These are phyloP conservation scores for Coilia nasus DNA, from an alignment of 2,797 vertebrate species.

Conservation along the genomic window DNA sequence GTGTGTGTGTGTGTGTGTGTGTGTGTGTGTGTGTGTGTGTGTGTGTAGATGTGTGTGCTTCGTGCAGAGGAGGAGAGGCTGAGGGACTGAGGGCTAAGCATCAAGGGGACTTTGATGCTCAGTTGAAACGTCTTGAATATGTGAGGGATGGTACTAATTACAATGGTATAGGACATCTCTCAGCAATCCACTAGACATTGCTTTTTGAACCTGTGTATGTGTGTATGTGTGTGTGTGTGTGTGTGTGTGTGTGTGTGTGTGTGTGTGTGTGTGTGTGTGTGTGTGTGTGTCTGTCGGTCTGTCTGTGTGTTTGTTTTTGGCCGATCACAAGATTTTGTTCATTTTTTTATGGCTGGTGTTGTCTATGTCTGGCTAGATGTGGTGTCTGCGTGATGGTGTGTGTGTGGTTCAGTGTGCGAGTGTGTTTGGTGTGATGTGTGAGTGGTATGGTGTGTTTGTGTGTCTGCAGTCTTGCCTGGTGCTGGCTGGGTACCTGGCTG, in stretches of 20 bases:
- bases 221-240: not conserved
- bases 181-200: too few relatives aligned
- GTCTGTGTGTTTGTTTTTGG: not conserved
- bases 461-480: not conserved
- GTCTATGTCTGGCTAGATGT: too few relatives aligned
- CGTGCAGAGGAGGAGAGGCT: too few relatives aligned
- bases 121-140: too few relatives aligned
- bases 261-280: not conserved
- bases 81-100: too few relatives aligned
- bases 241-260: not conserved
- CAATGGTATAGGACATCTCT: too few relatives aligned
- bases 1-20: not conserved
- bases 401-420: not conserved
- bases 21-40: not conserved
- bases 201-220: too few relatives aligned
- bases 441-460: not conserved
- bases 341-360: too few relatives aligned
- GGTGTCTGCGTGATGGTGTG: not conserved
- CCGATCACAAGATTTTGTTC: too few relatives aligned
- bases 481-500: not conserved
- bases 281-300: not conserved
- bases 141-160: too few relatives aligned
- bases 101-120: too few relatives aligned
- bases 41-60: not conserved
- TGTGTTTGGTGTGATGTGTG: not conserved